Conservation (phyloP, 2,113 vertebrate species). For the Malurus elegans region DNA sequence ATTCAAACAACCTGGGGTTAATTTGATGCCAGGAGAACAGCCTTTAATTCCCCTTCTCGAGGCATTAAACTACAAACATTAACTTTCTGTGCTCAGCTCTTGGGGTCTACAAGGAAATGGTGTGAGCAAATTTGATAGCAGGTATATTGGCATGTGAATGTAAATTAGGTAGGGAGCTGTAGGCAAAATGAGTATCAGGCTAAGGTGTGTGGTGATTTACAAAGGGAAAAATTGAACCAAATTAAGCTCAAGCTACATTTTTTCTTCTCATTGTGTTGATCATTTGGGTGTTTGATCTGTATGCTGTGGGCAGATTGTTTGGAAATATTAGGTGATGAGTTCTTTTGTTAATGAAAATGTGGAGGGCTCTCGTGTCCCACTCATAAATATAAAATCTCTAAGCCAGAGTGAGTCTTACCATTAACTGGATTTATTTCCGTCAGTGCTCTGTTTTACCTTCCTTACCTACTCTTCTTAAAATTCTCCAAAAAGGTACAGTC, state of each 20-base stretch:
- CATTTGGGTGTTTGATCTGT: neutral
- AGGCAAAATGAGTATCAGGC: neutral
- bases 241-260: neutral
- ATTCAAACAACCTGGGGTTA: conserved; percentile 42
- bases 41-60: conserved; percentile 25
- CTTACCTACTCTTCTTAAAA: neutral
- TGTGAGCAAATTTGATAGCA: conserved; percentile 49
- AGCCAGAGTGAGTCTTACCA: neutral
- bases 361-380: neutral
- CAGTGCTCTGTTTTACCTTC: neutral
- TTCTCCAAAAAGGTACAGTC: neutral
- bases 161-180: conserved; percentile 28
- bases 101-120: conserved; percentile 35
- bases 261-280: neutral
- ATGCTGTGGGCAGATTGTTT: neutral
- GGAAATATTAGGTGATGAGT: neutral
- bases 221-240: neutral
- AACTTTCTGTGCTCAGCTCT: conserved; percentile 36
- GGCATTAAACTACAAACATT: conserved; percentile 27
- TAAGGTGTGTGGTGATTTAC: neutral
- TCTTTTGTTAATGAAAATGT: neutral
- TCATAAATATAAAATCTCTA: neutral
- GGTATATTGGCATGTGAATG: conserved; percentile 10
- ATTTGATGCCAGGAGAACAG: conserved; percentile 29
- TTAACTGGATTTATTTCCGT: neutral